Evolutionary conservation across 2,113 vertebrate genomes (phyloP), one percentile per base, ranked within the genome.

Genomic region (Elephas maximus): DNA sequence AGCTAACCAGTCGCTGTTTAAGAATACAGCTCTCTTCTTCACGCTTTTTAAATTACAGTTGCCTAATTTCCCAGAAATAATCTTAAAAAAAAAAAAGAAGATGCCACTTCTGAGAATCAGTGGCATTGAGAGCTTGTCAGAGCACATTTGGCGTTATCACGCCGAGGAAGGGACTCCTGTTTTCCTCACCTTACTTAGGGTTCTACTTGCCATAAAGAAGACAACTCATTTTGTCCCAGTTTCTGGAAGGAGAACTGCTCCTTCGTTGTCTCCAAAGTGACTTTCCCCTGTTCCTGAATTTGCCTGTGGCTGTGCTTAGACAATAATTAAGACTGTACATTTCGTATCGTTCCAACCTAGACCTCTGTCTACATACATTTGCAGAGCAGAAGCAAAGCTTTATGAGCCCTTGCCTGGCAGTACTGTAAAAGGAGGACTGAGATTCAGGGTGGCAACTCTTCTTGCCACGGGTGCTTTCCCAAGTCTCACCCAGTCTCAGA

Each of bases 391-490:
- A 96, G 95, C 83, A 96, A 95, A 97, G 65, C 98, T 87, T 93
- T 95, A 96, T 96, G 57, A 77, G 87, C 65, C 97, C 63, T 98
- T 62, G 92, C 96, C 53, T 81, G 48, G 51, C 14, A 1, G 23
- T 81, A 30, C 33, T 60, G 33, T 79, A 51, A 15, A 94, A 92
- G 93, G 28, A 33, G 83, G 97, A 97, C 90, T 14, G 30, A 97
- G 98, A 99, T 98, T 98, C 96, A 96, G 96, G 94, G 97, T 98
- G 98, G 98, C 98, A 99, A 97, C 97, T 98, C 98, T 45, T 99
- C 98, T 99, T 99, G 99, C 98, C 99, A 98, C 97, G 63, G 98
- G 99, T 98, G 98, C 85, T 98, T 98, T 98, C 98, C 93, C 97
- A 97, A 74, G 88, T 97, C 92, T 93, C 91, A 63, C 37, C 0